phyloP scores from a whole-genome alignment of 2,888 invertebrate species.

The Cryptocephalus primarius region DNA sequence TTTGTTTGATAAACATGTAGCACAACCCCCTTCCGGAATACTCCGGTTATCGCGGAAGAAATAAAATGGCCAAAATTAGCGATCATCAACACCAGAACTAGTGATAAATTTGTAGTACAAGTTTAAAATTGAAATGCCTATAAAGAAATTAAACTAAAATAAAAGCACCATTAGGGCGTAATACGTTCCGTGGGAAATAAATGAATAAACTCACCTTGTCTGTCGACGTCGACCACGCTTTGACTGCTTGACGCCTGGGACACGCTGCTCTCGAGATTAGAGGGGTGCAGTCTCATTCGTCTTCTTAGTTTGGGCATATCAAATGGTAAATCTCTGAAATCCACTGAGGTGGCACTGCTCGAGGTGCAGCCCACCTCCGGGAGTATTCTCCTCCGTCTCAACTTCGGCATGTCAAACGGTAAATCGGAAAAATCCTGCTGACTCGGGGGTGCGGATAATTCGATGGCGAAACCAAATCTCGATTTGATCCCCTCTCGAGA shows the following conservation, averaged over 20 bases:
- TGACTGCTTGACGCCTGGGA: conserved; percentile 76
- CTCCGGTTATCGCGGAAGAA: too few species aligned
- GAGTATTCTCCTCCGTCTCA: conserved; percentile 55
- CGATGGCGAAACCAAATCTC: conserved; percentile 31
- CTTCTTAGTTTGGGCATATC: conserved; percentile 84
- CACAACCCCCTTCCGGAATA: too few species aligned
- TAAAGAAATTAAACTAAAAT: too few species aligned
- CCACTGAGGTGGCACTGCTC: conserved; percentile 62
- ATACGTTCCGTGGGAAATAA: too few species aligned
- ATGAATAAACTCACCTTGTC: conserved; percentile 40
- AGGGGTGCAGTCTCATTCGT: conserved; percentile 50
- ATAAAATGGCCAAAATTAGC: too few species aligned
- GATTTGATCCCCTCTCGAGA: conserved; percentile 71
- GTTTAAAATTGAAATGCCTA: too few species aligned
- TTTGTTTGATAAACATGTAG: too few species aligned
- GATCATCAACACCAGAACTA: too few species aligned
- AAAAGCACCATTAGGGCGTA: too few species aligned
- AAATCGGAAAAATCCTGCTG: conserved; percentile 66
- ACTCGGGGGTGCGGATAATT: conserved; percentile 40
- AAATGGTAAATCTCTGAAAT: conserved; percentile 73
- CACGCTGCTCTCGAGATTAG: conserved; percentile 58
- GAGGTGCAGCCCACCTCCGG: conserved; percentile 61
- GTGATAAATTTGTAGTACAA: too few species aligned
- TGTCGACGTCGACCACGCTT: conserved; percentile 64
- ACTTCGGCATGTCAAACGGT: conserved; percentile 84